A percentile compares a stretch with the other conserved stretches of the same genome.
These are phyloP conservation scores for Ganaspis brasiliensis DNA, from an alignment of 2,888 invertebrate genomes.

Conservation along the genomic window DNA sequence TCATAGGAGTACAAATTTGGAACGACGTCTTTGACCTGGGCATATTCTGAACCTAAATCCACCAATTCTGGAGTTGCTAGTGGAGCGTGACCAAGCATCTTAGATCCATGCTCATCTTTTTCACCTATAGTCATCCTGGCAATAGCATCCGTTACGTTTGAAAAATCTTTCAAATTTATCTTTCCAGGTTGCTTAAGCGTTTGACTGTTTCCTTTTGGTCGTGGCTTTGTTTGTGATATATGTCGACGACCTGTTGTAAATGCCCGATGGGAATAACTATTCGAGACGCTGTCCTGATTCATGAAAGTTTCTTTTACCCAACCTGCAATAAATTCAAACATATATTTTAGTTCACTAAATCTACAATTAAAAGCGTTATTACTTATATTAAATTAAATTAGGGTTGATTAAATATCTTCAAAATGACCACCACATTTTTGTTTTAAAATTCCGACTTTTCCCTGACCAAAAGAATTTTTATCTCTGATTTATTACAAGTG, in stretches of 20 bases:
- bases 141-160: conserved; percentile 93
- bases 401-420: neutral
- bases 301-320: conserved; percentile 82
- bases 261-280: conserved; percentile 86
- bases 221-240: conserved; percentile 83
- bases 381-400: too few relatives aligned
- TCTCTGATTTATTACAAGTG: too few relatives aligned
- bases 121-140: conserved; percentile 84
- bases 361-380: too few relatives aligned
- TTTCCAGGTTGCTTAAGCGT: conserved; percentile 93
- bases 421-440: neutral
- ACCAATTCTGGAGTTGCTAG: conserved; percentile 89
- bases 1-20: conserved; percentile 82
- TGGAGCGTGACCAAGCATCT: conserved; percentile 85
- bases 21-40: conserved; percentile 85
- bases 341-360: too few relatives aligned
- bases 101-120: conserved; percentile 78
- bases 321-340: conserved; percentile 72
- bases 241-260: conserved; percentile 87
- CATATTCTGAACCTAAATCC: conserved; percentile 88
- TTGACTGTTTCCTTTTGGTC: conserved; percentile 87
- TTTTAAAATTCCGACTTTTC: too few relatives aligned
- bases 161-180: conserved; percentile 93
- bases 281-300: conserved; percentile 81
- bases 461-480: too few relatives aligned